These are phyloP conservation scores for Antennarius striatus DNA, from an alignment of 2,113 vertebrate genomes.

Conservation along the genomic window DNA sequence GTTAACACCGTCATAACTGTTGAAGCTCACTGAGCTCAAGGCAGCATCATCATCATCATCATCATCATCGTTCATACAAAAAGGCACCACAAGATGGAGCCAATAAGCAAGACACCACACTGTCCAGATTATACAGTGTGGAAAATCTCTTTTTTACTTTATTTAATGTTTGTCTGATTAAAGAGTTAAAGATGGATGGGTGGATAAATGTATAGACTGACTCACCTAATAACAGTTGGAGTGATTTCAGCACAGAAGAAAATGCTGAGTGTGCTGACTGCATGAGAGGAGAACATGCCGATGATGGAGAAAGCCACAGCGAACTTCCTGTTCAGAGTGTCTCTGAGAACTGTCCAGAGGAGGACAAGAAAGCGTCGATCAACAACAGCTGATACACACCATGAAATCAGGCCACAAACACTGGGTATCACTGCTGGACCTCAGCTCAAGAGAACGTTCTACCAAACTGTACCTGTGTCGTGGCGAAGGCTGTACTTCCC, in stretches of 20 bases:
- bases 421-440: no score
- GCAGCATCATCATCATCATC: no score
- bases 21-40: no score
- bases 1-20: no score
- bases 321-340: constrained; percentile 93
- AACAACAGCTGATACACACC: not conserved
- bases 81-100: constrained; percentile 53
- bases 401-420: not conserved
- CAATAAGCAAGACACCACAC: not conserved
- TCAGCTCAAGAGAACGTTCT: no score
- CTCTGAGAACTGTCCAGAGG: constrained; percentile 84
- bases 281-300: constrained; percentile 97
- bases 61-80: no score
- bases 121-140: no score
- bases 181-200: no score
- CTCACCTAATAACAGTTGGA: constrained; percentile 96
- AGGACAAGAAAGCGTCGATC: not conserved
- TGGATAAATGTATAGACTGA: not conserved
- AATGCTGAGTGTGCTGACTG: constrained; percentile 94
- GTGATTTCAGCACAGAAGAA: constrained; percentile 98
- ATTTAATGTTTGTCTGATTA: no score
- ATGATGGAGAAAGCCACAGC: constrained; percentile 95
- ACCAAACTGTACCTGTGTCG: constrained; percentile 85
- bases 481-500: constrained; percentile 96
- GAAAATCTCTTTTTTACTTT: no score